Base-by-base conservation (phyloP, 23 tunicate species). In the Styela plicata region DNA sequence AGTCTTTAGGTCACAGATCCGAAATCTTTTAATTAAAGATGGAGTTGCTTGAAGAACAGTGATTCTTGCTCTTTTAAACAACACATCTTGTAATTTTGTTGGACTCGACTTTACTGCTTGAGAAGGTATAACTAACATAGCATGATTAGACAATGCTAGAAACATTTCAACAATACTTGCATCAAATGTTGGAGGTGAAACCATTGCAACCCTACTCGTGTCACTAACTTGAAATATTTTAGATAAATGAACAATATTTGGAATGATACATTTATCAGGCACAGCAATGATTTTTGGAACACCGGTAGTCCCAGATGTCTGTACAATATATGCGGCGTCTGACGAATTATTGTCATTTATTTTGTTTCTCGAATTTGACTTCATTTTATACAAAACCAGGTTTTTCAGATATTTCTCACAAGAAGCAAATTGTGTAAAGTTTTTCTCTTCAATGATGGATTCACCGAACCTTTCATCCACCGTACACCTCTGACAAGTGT, bases 101-200 rank as follows among this genome's bases (percentile, higher is more conserved):
- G 94, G 86, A 26, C 63, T 61, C 24, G 25, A 3, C 36, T 85
- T 85, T 3, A 88, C 24, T n/a, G 23, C 36, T 20, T 82, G 30
- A 2, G 89, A 80, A 1, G 83, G 79, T 2, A 88, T 74, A n/a
- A 88, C 82, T 24, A 87, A 85, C 18, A 87, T 81, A 36, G 92
- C 92, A 52, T 84, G 86, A 69, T 52, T 31, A 3, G 79, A 57
- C 2, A 93, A 52, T 20, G 89, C 83, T 34, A 85, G 2, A 52
- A 93, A 93, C 75, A 93, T 84, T 77, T 93, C 98, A 22, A 93
- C 90, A 69, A 93, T 52, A 77, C 83, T 65, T 24, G 90, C 89
- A 52, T 93, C 98, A 84, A 93, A 93, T n/a, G 89, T 93, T 52
- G 86, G 64, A 31, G 98, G 90, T 25, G 98, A 93, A 24, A 90